Evolutionary conservation across 2,113 vertebrate species (phyloP).

Genomic region (Pygoscelis adeliae): DNA sequence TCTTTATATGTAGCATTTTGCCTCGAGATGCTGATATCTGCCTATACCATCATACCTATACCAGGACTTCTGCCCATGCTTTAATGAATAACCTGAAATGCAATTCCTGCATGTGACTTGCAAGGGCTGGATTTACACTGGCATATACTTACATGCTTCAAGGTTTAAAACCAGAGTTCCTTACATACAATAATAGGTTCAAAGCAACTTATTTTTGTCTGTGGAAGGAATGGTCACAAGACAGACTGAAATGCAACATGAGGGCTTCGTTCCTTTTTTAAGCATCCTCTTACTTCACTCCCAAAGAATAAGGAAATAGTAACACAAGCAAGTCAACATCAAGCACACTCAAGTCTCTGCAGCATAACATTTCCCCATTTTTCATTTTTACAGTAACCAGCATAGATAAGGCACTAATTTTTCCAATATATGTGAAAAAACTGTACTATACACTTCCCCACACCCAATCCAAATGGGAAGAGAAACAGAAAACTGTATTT

Average conservation of each 20-base stretch:
- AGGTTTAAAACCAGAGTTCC: constrained; percentile 18
- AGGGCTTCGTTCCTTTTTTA: constrained; percentile 48
- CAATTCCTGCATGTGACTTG: neutral
- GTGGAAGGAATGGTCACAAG: constrained; percentile 54
- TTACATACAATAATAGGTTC: constrained; percentile 28
- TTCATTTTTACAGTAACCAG: neutral
- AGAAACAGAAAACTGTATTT: neutral
- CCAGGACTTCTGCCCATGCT: neutral
- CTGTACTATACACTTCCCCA: neutral
- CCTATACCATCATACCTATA: neutral
- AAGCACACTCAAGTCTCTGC: neutral
- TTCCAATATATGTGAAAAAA: neutral
- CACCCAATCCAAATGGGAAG: neutral
- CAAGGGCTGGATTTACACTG: neutral
- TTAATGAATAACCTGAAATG: neutral
- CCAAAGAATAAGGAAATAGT: constrained; percentile 15
- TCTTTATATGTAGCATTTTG: neutral
- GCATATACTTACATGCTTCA: neutral
- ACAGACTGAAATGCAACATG: constrained; percentile 19
- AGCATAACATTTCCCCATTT: neutral
- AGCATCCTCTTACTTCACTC: constrained; percentile 15
- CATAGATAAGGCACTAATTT: neutral
- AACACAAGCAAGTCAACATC: neutral
- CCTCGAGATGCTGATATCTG: neutral
- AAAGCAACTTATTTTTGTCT: constrained; percentile 55